A percentile compares a stretch with the other conserved stretches of the same genome.
Evolutionary conservation across 2,888 invertebrate species (phyloP).

Genomic region (Taenaris catops): DNA sequence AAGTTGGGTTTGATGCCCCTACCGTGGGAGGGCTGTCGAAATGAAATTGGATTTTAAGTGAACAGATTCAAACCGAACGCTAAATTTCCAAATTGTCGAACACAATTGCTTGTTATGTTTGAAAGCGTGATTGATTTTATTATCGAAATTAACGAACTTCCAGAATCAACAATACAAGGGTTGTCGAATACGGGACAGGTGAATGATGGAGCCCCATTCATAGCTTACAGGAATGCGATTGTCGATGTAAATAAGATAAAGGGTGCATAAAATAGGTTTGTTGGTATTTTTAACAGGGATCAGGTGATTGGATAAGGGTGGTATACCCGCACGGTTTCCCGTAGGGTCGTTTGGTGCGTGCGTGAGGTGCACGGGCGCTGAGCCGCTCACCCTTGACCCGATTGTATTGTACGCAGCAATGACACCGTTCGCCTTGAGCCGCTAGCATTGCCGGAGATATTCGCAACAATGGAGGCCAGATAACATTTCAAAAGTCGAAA

Average conservation of each 20-base stretch:
- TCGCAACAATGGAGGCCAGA: constrained; percentile 80
- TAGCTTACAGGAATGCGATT: constrained; percentile 48
- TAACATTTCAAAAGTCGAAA: constrained; percentile 78
- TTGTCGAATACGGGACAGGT: constrained; percentile 60
- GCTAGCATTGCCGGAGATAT: constrained; percentile 79
- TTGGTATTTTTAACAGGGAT: constrained; percentile 36
- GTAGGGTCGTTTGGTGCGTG: too few species aligned
- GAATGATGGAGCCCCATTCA: constrained; percentile 51
- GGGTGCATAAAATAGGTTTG: constrained; percentile 55
- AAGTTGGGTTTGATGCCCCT: constrained; percentile 42
- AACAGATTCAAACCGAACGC: constrained; percentile 19
- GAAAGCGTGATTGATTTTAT: constrained; percentile 17
- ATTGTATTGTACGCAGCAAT: constrained; percentile 77
- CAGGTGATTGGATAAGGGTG: constrained; percentile 61
- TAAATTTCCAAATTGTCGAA: constrained; percentile 12
- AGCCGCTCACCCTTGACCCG: constrained; percentile 69
- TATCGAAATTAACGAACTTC: constrained; percentile 38
- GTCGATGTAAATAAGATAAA: constrained; percentile 31
- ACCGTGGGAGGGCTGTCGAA: constrained; percentile 31
- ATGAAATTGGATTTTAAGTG: constrained; percentile 28
- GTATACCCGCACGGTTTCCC: too few species aligned
- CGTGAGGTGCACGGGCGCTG: constrained; percentile 34
- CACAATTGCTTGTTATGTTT: constrained; percentile 14
- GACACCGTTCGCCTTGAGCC: constrained; percentile 78
- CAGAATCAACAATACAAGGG: constrained; percentile 43